Conservation (phyloP, 2,888 invertebrate genomes). For the Agrochola lota region DNA sequence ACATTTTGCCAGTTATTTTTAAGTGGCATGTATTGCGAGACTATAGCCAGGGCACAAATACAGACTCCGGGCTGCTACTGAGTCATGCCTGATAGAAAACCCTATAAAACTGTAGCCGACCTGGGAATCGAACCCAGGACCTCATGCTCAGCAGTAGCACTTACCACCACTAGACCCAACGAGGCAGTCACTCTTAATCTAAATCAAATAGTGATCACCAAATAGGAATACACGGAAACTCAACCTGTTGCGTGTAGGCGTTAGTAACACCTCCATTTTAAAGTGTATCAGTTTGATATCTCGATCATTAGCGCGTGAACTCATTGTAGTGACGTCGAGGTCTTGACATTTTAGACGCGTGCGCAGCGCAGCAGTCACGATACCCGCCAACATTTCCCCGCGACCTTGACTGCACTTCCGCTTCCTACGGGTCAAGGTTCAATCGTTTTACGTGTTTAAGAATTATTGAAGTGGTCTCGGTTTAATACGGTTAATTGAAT, state of each 20-base stretch:
- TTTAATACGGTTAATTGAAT: conserved; percentile 16
- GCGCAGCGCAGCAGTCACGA: conserved; percentile 74
- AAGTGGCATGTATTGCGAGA: no score
- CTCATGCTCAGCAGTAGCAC: no score
- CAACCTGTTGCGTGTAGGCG: conserved; percentile 6
- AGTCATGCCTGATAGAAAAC: no score
- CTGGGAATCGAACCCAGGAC: no score
- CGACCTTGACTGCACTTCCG: conserved; percentile 80
- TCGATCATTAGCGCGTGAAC: conserved; percentile 63
- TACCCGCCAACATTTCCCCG: conserved; percentile 78
- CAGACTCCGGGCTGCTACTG: no score
- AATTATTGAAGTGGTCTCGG: conserved; percentile 8
- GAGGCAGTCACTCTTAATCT: neutral
- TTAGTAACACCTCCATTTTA: conserved; percentile 12
- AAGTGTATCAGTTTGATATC: conserved; percentile 52
- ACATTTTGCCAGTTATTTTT: no score
- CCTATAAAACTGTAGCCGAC: no score
- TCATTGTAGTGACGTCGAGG: conserved; percentile 71
- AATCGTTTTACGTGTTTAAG: conserved; percentile 38
- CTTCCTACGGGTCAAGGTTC: conserved; percentile 80
- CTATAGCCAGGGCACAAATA: no score
- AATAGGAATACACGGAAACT: conserved; percentile 27
- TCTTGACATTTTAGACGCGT: conserved; percentile 84
- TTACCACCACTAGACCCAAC: no score
- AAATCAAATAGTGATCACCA: conserved; percentile 5